A percentile compares a stretch with the other conserved stretches of the same genome.
phyloP scores from a whole-genome alignment of 2,113 vertebrate species.

The Okapia johnstoni region DNA sequence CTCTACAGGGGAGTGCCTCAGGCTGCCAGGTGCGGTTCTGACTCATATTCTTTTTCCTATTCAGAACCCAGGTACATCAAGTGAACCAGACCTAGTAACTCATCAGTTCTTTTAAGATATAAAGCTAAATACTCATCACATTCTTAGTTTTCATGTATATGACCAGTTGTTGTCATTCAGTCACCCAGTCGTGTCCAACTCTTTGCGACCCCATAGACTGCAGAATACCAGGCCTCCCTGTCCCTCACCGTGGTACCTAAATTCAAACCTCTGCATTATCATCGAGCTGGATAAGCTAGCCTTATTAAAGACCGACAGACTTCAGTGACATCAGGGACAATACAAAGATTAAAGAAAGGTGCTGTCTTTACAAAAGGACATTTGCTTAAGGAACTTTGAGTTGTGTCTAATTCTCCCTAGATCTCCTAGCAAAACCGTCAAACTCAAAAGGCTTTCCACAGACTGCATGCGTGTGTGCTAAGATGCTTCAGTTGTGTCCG shows the following conservation, averaged over 20 bases:
- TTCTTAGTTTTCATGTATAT: background rate
- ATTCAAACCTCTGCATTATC: background rate
- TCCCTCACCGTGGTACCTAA: background rate
- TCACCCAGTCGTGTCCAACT: rapidly evolving
- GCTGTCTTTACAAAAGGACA: background rate
- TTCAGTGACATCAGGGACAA: background rate
- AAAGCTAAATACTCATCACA: background rate
- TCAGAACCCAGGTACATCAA: background rate
- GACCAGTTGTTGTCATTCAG: background rate
- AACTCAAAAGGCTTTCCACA: background rate
- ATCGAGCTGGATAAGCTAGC: background rate
- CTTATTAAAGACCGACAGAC: background rate
- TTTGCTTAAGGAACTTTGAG: background rate
- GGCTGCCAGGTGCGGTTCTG: background rate
- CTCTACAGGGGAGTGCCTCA: background rate
- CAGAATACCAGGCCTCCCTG: background rate
- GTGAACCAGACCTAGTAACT: background rate
- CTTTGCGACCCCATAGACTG: background rate
- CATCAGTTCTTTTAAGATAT: background rate
- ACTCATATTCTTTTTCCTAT: background rate
- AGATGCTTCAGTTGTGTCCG: background rate
- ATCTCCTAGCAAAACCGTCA: background rate
- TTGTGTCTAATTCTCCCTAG: background rate
- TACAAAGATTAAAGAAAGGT: background rate
- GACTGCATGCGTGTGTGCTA: background rate